A percentile compares a stretch with the other conserved stretches of the same genome.
Evolutionary conservation across 2,888 invertebrate genomes (phyloP).

Genomic region (Schizotus pectinicornis): DNA sequence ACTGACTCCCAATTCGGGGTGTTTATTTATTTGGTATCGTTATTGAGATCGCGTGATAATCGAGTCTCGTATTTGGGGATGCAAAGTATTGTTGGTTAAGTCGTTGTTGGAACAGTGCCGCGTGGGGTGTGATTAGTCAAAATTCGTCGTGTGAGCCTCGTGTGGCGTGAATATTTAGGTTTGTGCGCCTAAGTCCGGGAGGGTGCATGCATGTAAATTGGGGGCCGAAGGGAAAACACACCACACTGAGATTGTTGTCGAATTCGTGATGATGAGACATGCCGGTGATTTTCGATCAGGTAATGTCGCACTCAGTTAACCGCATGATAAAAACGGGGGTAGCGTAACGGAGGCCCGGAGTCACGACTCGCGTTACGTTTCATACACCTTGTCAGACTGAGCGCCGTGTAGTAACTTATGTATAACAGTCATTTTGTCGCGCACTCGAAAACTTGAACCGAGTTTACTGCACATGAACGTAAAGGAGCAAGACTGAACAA

Average conservation of each 20-base stretch:
- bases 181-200: no score
- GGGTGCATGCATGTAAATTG: neutral
- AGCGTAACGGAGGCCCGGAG: slow-evolving; percentile 19
- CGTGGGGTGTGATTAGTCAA: no score
- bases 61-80: no score
- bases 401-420: slow-evolving; percentile 30
- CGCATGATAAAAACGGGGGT: slow-evolving; percentile 23
- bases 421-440: slow-evolving; percentile 33
- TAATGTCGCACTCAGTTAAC: slow-evolving; percentile 27
- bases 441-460: slow-evolving; percentile 31
- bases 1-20: no score
- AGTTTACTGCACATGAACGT: slow-evolving; percentile 24
- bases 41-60: no score
- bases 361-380: slow-evolving; percentile 28
- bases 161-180: no score
- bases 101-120: no score
- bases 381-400: slow-evolving; percentile 33
- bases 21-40: no score
- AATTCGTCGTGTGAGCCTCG: no score
- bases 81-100: no score
- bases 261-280: slow-evolving; percentile 30
- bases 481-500: slow-evolving; percentile 8
- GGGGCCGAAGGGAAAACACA: slow-evolving; percentile 10
- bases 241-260: slow-evolving; percentile 29
- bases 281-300: slow-evolving; percentile 26